Base-by-base conservation (phyloP, 2,888 invertebrate genomes). In the Microctonus aethiopoides region DNA sequence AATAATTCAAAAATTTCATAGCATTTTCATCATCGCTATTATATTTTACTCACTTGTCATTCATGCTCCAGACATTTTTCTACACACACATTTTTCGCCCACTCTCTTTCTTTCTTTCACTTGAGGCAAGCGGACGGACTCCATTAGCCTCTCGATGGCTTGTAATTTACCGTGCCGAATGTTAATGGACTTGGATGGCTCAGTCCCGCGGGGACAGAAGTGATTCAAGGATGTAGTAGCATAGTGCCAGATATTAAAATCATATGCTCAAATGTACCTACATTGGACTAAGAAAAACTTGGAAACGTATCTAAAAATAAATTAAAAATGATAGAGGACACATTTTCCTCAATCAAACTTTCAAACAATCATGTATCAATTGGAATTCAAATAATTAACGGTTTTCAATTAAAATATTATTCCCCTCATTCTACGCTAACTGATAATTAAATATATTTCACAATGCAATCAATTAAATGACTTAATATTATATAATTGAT, bases 131-230 rank as follows among this genome's bases (percentile, higher is more conserved):
- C 52, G 39, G 54, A 74, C 75, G 71, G 80, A 77, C 74, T 81
- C 85, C 85, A 85, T 85, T 85, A 85, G 83, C 78, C 80, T 78
- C 79, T 79, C 76, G 67, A 70, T 77, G 80, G 84, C 83, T 86
- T 86, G 84, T 86, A 86, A 86, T 86, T 86, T 86, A 83, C 84
- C 83, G 82, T 82, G 83, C 84, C 86, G 86, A 85, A 85, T 86
- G 84, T 83, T 86, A 85, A 86, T 86, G 83, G 85, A 80, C 80
- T 80, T 76, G 66, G 72, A 76, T 77, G 76, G 76, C 70, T 72
- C 74, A 64, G 56, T 74, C 74, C 71, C 72, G 69, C 72, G 69
- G 67, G 73, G 72, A 75, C 71, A 70, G 73, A 62, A 67, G 59
- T 62, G 64, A 74, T 68, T 72, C 72, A 70, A 68, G n/a, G 68